Evolutionary conservation across 2,113 vertebrate species (phyloP).

Genomic region (Tragelaphus strepsiceros): DNA sequence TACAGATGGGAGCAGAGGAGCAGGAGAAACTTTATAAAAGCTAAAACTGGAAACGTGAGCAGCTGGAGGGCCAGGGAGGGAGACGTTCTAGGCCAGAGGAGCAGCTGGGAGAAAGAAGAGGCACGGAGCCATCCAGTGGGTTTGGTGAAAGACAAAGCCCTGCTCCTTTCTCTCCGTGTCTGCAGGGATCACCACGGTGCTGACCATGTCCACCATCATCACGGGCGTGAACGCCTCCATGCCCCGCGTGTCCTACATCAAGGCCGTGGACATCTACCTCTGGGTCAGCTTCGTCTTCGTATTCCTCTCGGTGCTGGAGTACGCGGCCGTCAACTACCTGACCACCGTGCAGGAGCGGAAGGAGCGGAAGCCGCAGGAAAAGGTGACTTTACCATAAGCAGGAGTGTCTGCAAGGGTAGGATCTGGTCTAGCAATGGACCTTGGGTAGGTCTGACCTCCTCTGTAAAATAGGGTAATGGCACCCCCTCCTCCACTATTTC

Average conservation of each 20-base stretch:
- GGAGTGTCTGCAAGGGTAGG: neutral
- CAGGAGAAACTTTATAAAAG: neutral
- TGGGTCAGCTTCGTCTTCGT: conserved; percentile 99
- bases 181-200: conserved; percentile 92
- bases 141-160: neutral
- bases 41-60: neutral
- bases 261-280: conserved; percentile 97
- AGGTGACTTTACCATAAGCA: conserved; percentile 69
- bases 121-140: rapidly evolving
- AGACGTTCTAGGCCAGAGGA: neutral
- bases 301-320: conserved; percentile 97
- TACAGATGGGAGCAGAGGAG: too few species aligned
- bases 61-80: neutral
- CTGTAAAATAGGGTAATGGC: neutral
- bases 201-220: conserved; percentile 94
- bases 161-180: conserved; percentile 80
- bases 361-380: conserved; percentile 87
- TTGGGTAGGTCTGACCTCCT: neutral
- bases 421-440: neutral
- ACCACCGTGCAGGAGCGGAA: conserved; percentile 92
- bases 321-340: conserved; percentile 93
- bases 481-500: neutral
- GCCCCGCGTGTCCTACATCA: conserved; percentile 97
- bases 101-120: neutral
- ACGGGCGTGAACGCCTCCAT: conserved; percentile 97